phyloP scores from a whole-genome alignment of 2,113 vertebrate species.

The Chloropsis cyanopogon region DNA sequence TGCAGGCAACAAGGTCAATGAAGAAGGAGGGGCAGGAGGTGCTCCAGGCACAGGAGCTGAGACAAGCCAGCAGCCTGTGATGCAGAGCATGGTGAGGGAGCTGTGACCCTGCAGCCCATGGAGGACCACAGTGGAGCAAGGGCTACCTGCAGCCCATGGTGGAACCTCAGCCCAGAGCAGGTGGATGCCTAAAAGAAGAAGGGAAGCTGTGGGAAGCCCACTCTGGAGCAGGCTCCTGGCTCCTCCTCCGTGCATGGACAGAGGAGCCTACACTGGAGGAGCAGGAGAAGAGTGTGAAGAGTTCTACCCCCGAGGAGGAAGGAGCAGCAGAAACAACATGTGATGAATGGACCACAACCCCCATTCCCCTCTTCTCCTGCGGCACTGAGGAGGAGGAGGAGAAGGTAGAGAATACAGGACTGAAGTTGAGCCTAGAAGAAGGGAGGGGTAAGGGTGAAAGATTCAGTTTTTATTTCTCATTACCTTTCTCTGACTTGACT shows the following conservation, averaged over 20 bases:
- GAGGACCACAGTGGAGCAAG: fast-evolving
- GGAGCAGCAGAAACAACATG: not conserved
- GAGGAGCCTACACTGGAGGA: not conserved
- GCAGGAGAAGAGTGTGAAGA: not conserved
- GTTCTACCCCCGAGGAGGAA: not conserved
- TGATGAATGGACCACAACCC: not conserved
- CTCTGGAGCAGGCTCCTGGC: not conserved
- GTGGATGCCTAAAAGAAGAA: not conserved
- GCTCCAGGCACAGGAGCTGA: not conserved
- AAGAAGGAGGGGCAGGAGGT: not conserved
- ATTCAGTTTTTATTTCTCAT: not conserved
- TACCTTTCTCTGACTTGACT: not conserved
- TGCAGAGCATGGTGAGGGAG: not conserved
- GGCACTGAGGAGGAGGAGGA: not conserved
- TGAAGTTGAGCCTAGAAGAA: not conserved
- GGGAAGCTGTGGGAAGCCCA: not conserved
- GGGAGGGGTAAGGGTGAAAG: not conserved
- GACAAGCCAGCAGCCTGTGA: not conserved
- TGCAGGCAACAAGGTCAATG: not conserved
- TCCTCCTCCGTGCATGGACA: not conserved
- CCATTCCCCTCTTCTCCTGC: not conserved
- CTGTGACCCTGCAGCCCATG: not conserved
- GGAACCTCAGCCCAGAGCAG: not conserved
- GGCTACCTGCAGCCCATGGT: not conserved
- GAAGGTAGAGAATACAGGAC: not conserved